Conservation (phyloP, 23 tunicate genomes). For the Phallusia fumigata region DNA sequence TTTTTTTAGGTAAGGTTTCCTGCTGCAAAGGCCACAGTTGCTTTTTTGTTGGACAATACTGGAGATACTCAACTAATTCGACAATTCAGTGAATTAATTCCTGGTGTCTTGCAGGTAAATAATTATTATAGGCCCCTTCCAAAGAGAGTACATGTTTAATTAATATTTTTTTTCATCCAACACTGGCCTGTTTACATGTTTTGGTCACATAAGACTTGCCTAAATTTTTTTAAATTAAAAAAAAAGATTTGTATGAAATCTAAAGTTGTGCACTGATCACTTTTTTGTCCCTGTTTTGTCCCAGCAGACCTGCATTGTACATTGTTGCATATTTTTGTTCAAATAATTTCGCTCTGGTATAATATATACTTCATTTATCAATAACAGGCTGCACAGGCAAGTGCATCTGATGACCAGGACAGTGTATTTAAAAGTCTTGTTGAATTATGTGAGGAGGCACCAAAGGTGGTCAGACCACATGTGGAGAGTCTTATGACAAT, state of each 20-base stretch:
- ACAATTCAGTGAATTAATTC: constrained; percentile 71
- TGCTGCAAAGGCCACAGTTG: constrained; percentile 70
- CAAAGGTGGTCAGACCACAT: constrained; percentile 74
- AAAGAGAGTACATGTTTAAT: no score
- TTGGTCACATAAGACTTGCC: no score
- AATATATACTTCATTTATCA: neutral
- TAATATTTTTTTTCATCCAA: no score
- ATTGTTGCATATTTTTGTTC: no score
- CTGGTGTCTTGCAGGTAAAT: constrained; percentile 65
- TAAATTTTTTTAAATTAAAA: no score
- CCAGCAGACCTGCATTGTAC: no score
- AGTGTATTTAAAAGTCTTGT: constrained; percentile 75
- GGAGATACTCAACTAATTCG: constrained; percentile 39
- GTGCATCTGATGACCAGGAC: constrained; percentile 73
- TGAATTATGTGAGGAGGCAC: constrained; percentile 95
- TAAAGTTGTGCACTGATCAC: no score
- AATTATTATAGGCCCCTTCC: no score
- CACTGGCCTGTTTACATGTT: no score
- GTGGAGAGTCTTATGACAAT: constrained; percentile 44
- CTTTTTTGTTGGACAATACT: constrained; percentile 62
- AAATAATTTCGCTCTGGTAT: no score
- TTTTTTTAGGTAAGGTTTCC: constrained; percentile 14
- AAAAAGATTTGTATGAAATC: no score
- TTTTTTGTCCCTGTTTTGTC: no score
- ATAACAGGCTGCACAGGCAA: constrained; percentile 57